Evolutionary conservation across 2,113 vertebrate species (phyloP), one percentile per base, ranked within the genome.

Genomic region (Cyphomyrus plagiostoma): DNA sequence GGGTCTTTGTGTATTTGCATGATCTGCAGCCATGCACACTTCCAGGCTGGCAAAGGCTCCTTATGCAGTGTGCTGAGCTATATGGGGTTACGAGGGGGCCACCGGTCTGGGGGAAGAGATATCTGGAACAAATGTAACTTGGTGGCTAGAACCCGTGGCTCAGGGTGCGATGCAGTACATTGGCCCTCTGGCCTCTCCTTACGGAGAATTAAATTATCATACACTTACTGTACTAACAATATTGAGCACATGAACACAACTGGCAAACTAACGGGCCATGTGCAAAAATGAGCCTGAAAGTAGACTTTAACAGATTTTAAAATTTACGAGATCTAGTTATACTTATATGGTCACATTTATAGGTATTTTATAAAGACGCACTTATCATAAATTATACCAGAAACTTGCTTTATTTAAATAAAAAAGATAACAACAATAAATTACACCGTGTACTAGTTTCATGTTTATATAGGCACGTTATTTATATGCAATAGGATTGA

Each of bases 91-190:
- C 8, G 82, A 15, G 82, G 74, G 15, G 39, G 89, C 39, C 89
- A 90, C 80, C 88, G 89, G 90, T 91, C 88, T 42, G 49, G 80
- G 88, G 80, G 85, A 84, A 11, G 74, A 82, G 52, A 35, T 48
- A 89, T 86, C 62, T 5, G 9, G 45, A 48, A 45, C 3, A 30
- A 48, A 83, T 83, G 35, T 83, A 83, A 19, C 80, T 23, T 8
- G 17, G 56, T 21, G 35, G 35, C 23, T 42, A 66, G 50, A 35
- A 50, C 42, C 86, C 1, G 3, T 5, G 4, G 70, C 74, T 42
- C 35, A 26, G 35, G 62, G 85, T 49, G 85, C 17, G 26, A 19
- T 23, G 7, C 4, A 7, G 8, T 1, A 2, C 88, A 42, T n/a
- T 17, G 30, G 21, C n/a, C 42, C 13, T 26, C 58, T 17, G 42